phyloP scores from a whole-genome alignment of 2,888 invertebrate genomes.

The Stenolophus ochropezus region DNA sequence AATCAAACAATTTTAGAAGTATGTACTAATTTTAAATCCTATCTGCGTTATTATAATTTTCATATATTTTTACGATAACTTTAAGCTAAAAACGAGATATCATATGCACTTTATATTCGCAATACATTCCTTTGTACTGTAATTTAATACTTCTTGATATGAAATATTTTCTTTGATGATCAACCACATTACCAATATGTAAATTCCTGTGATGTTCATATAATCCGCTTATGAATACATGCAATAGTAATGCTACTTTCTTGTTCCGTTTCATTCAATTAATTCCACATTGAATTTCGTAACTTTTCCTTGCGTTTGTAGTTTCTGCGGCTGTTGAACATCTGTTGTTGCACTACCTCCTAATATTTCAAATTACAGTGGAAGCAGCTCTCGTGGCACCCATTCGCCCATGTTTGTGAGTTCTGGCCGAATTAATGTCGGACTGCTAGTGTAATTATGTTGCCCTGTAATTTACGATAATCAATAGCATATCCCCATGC shows the following conservation, averaged over 20 bases:
- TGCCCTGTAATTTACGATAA: conserved; percentile 56
- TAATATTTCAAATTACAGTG: conserved; percentile 35
- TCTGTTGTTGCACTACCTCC: conserved; percentile 7
- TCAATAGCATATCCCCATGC: conserved; percentile 51
- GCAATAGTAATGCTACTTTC: neutral
- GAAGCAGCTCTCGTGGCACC: conserved; percentile 29
- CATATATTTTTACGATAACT: too few species aligned
- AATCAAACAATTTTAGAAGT: too few species aligned
- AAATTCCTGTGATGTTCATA: neutral
- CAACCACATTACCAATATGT: neutral
- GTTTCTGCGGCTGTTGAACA: conserved; percentile 13
- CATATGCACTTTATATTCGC: too few species aligned
- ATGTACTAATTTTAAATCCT: too few species aligned
- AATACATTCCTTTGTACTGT: too few species aligned
- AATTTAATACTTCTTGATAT: too few species aligned
- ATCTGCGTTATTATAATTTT: too few species aligned
- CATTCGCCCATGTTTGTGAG: conserved; percentile 47
- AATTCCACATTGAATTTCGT: neutral
- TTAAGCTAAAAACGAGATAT: too few species aligned
- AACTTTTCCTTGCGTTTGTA: neutral
- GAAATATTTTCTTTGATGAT: neutral
- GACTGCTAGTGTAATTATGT: conserved; percentile 41
- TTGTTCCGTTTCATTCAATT: neutral
- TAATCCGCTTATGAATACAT: neutral
- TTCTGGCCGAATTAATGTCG: conserved; percentile 49